phyloP scores from a whole-genome alignment of 2,113 vertebrate species.

The Sylvilagus bachmani region DNA sequence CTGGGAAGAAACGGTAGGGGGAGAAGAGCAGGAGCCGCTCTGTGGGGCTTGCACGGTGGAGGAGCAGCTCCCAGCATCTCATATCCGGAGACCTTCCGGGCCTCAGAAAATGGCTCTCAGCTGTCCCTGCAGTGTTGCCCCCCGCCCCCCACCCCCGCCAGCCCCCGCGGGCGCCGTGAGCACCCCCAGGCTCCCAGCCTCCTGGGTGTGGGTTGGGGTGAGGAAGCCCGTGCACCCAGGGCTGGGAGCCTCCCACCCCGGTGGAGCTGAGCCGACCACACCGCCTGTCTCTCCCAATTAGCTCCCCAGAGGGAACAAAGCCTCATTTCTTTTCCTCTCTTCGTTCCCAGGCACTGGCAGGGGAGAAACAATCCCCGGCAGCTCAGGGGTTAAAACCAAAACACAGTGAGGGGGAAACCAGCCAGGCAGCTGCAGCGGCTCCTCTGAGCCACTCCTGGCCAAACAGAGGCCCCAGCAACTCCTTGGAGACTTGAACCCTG shows the following conservation, averaged over 20 bases:
- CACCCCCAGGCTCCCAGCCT: background rate
- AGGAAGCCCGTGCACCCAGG: background rate
- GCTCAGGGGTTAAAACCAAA: slow-evolving; percentile 81
- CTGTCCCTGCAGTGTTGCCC: background rate
- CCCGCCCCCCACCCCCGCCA: background rate
- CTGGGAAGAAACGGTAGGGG: slow-evolving; percentile 54
- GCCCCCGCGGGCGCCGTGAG: background rate
- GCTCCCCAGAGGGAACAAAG: slow-evolving; percentile 75
- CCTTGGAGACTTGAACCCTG: slow-evolving; percentile 87
- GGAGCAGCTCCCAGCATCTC: background rate
- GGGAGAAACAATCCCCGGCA: slow-evolving; percentile 68
- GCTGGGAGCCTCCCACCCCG: background rate
- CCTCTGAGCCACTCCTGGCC: slow-evolving; percentile 82
- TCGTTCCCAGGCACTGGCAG: slow-evolving; percentile 73
- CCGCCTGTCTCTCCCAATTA: slow-evolving; percentile 69
- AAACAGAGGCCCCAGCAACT: slow-evolving; percentile 84
- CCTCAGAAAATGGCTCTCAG: background rate
- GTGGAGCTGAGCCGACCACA: slow-evolving; percentile 8
- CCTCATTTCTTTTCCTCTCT: slow-evolving; percentile 66
- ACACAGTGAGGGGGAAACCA: slow-evolving; percentile 55
- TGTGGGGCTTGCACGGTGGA: slow-evolving; percentile 4
- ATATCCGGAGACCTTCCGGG: background rate
- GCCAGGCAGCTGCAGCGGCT: slow-evolving; percentile 80
- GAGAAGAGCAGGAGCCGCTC: slow-evolving; percentile 18
- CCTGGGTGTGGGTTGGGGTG: background rate